These are phyloP conservation scores for Phorcus lineatus DNA, from an alignment of 2,888 invertebrate species.

Conservation along the genomic window DNA sequence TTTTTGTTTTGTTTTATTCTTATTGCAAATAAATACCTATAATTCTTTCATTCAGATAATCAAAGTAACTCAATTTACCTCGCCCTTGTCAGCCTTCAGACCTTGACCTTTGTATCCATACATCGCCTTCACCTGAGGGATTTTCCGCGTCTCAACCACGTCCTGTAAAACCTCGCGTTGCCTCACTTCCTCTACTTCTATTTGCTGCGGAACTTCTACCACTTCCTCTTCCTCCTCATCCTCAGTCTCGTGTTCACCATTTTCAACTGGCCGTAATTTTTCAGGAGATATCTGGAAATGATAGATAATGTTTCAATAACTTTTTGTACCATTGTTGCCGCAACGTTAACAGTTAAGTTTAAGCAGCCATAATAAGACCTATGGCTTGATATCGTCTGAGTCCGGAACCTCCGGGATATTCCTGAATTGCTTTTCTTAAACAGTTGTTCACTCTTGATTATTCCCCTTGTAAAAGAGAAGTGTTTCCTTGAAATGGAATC, in stretches of 20 bases:
- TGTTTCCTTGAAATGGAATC: no score
- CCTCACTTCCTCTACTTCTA: conserved; percentile 91
- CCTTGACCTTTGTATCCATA: conserved; percentile 95
- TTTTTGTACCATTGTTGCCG: not conserved
- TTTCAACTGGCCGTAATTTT: conserved; percentile 70
- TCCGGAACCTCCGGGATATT: no score
- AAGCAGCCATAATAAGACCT: no score
- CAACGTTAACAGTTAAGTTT: no score
- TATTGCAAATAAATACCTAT: no score
- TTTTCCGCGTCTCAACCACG: conserved; percentile 89
- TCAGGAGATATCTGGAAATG: conserved; percentile 68
- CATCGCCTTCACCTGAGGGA: conserved; percentile 87
- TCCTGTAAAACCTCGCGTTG: conserved; percentile 89
- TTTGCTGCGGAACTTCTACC: conserved; percentile 90
- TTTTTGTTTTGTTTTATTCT: no score
- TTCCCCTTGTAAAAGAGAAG: no score
- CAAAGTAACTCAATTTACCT: conserved; percentile 76
- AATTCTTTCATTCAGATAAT: no score
- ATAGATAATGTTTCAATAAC: no score
- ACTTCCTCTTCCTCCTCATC: conserved; percentile 80
- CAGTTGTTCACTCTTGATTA: no score
- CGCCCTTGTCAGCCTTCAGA: conserved; percentile 92
- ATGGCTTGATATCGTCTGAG: no score
- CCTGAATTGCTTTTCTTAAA: no score
- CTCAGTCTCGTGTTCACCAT: conserved; percentile 60